Evolutionary conservation across 2,888 invertebrate genomes (phyloP).

Genomic region (Idaea straminata): DNA sequence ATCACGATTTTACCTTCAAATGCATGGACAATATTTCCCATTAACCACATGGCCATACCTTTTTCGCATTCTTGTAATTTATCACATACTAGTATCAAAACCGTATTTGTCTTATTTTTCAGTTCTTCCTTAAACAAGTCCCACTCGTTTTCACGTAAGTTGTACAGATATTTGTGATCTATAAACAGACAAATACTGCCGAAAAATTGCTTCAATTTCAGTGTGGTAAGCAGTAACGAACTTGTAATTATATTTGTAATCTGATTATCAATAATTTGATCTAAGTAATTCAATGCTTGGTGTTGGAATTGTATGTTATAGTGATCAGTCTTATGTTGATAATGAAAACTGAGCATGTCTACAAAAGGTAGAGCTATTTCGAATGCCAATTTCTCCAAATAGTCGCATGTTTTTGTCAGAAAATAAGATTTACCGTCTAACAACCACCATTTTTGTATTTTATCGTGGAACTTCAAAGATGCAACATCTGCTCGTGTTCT

Average conservation of each 20-base stretch:
- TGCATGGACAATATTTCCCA: background rate
- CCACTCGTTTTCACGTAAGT: background rate
- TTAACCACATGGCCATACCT: background rate
- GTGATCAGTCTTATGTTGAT: background rate
- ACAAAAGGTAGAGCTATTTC: background rate
- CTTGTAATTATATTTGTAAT: constrained; percentile 1
- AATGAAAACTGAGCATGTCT: background rate
- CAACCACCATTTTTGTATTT: constrained; percentile 2
- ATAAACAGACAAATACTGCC: background rate
- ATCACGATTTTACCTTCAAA: background rate
- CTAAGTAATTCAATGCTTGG: background rate
- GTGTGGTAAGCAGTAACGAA: background rate
- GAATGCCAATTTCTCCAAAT: background rate
- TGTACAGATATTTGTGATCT: background rate
- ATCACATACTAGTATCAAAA: background rate
- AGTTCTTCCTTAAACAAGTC: background rate
- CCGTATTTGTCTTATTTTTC: background rate
- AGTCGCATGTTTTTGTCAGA: background rate
- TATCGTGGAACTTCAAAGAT: background rate
- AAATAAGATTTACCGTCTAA: background rate
- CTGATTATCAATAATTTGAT: background rate
- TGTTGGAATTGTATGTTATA: background rate
- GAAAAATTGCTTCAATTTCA: background rate
- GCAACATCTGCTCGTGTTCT: background rate
- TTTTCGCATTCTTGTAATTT: background rate